Evolutionary conservation across 2,888 invertebrate genomes (phyloP).

Genomic region (Byasa hedistus): DNA sequence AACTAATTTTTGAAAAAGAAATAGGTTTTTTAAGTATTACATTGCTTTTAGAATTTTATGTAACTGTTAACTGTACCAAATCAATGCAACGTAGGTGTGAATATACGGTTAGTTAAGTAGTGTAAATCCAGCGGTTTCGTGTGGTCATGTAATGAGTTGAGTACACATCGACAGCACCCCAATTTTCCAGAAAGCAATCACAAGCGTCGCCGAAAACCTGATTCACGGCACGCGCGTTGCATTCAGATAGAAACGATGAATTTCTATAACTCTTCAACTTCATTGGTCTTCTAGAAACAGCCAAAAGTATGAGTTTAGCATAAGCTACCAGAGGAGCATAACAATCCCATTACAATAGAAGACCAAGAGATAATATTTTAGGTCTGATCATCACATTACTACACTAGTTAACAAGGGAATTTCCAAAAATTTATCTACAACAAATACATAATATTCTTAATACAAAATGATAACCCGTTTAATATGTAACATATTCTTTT

Average conservation of each 20-base stretch:
- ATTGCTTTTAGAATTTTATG: no score
- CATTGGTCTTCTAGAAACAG: neutral
- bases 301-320: neutral
- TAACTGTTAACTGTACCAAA: neutral
- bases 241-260: conserved; percentile 33
- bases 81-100: conserved; percentile 38
- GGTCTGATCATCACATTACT: no score
- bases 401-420: neutral
- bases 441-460: neutral
- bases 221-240: conserved; percentile 41
- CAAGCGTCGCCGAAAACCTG: conserved; percentile 37
- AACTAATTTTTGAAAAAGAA: no score
- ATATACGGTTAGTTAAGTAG: conserved; percentile 66
- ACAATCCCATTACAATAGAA: neutral
- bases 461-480: no score
- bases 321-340: neutral
- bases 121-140: conserved; percentile 53
- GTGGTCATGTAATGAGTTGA: conserved; percentile 65
- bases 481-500: no score
- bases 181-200: conserved; percentile 56
- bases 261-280: conserved; percentile 6
- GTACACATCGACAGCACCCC: conserved; percentile 55
- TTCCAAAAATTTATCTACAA: neutral
- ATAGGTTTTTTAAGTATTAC: no score
- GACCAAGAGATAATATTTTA: neutral